Conservation (phyloP, 2,797 vertebrate genomes). For the Lepilemur septentrionalis region DNA sequence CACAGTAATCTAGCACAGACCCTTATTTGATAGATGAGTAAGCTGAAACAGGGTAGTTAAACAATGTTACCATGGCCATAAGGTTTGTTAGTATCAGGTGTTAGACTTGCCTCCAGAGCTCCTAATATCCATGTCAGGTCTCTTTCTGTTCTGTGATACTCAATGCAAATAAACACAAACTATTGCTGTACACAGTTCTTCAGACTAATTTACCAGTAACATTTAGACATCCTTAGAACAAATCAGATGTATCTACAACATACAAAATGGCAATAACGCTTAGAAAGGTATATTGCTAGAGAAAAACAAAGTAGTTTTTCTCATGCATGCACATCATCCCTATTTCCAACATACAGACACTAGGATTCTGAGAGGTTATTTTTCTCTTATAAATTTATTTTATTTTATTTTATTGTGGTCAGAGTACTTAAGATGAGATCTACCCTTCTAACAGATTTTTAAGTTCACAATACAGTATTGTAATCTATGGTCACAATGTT, state of each 20-base stretch:
- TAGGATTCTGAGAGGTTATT: not conserved
- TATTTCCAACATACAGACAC: not conserved
- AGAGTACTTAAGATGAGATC: not conserved
- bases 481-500: not conserved
- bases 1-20: not conserved
- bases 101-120: not conserved
- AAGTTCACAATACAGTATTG: not conserved
- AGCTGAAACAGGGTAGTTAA: not conserved
- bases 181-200: not conserved
- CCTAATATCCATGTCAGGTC: not conserved
- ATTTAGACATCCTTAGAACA: not conserved
- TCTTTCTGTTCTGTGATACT: not conserved
- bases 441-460: not conserved
- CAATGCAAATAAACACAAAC: not conserved
- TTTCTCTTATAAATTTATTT: not conserved
- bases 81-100: not conserved
- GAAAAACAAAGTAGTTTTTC: not conserved
- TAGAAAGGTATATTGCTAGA: not conserved
- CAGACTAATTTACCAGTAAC: not conserved
- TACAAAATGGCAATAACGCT: not conserved
- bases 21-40: not conserved
- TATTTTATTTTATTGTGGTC: not conserved
- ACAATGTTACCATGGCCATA: not conserved
- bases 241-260: not conserved
- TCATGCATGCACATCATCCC: not conserved